Conservation (phyloP, 2,797 vertebrate species). For the Scomberomorus guttatus region DNA sequence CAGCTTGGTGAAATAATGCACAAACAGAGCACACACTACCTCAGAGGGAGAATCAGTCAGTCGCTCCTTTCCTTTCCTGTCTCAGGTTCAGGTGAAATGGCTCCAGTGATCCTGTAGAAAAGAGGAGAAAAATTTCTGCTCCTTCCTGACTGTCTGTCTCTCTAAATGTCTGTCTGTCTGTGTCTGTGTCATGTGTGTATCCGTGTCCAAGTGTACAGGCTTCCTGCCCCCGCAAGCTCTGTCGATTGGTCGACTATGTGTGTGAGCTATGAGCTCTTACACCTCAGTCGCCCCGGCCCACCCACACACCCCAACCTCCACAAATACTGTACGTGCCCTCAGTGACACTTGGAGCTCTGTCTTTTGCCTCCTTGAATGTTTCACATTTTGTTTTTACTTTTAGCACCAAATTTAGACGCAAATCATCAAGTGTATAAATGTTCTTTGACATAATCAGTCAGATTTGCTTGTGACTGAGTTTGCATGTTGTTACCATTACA, state of each 20-base stretch:
- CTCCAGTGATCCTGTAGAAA: conserved; percentile 17
- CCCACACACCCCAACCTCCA: conserved; percentile 34
- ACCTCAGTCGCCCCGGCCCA: conserved; percentile 44
- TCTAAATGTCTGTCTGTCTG: conserved; percentile 18
- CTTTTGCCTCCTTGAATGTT: background rate
- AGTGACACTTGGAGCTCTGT: conserved; percentile 29
- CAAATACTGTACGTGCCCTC: conserved; percentile 36
- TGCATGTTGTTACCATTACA: too few species aligned
- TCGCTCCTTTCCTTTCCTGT: background rate
- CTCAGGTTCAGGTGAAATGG: conserved; percentile 36
- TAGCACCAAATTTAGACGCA: background rate
- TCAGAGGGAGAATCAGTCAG: conserved; percentile 5
- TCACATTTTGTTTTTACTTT: background rate
- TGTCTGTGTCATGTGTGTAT: conserved; percentile 41
- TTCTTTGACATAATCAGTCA: too few species aligned
- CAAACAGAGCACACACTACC: conserved; percentile 47
- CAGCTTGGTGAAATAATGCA: conserved; percentile 13
- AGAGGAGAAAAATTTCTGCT: background rate
- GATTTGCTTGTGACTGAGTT: too few species aligned
- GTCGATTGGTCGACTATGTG: conserved; percentile 63
- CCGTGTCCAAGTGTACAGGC: conserved; percentile 56
- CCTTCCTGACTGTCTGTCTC: background rate
- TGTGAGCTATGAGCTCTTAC: conserved; percentile 62
- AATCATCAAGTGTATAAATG: background rate
- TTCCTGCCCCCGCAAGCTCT: conserved; percentile 60